Conservation (phyloP, 2,113 vertebrate genomes). For the Prionailurus viverrinus region DNA sequence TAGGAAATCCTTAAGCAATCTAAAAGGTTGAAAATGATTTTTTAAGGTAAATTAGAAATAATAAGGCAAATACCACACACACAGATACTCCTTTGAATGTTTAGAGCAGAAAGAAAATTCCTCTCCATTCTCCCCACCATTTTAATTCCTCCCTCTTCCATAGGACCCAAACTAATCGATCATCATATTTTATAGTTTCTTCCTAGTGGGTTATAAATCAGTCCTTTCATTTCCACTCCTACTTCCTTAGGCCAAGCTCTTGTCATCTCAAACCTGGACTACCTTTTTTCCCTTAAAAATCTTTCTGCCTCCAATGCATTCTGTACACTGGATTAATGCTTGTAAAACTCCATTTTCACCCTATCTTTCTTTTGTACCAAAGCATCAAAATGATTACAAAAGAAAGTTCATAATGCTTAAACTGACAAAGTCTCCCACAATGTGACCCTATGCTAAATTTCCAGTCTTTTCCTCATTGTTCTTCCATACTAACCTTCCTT, state of each 20-base stretch:
- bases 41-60: constrained; percentile 18
- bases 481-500: neutral
- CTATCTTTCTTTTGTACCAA: neutral
- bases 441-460: constrained; percentile 11
- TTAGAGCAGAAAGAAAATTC: constrained; percentile 39
- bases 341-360: constrained; percentile 2
- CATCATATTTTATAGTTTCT: constrained; percentile 14
- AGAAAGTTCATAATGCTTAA: constrained; percentile 8
- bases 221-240: neutral
- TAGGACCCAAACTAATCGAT: neutral
- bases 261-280: constrained; percentile 24
- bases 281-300: neutral
- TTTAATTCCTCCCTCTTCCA: constrained; percentile 19
- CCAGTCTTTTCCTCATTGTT: constrained; percentile 13
- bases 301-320: constrained; percentile 40
- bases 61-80: neutral
- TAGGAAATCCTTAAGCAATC: constrained; percentile 16
- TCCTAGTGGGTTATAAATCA: constrained; percentile 28
- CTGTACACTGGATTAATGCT: constrained; percentile 18
- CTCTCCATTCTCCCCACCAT: neutral
- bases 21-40: constrained; percentile 34
- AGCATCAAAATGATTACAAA: constrained; percentile 27
- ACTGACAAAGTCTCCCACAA: constrained; percentile 1
- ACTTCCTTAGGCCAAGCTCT: neutral
- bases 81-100: constrained; percentile 29